Conservation (phyloP, 2,113 vertebrate species). For the Rhinoptilus africanus region DNA sequence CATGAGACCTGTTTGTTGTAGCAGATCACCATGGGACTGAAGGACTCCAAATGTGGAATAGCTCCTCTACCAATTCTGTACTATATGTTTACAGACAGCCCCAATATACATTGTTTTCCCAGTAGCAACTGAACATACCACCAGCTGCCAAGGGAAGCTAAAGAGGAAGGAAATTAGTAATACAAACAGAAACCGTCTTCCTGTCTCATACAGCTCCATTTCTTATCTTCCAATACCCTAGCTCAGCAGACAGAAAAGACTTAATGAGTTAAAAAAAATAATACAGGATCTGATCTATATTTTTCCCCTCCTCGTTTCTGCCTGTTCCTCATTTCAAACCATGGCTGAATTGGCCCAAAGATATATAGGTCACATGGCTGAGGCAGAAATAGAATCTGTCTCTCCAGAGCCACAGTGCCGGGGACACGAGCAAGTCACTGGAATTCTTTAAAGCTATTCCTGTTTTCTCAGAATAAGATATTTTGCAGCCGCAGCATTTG, state of each 20-base stretch:
- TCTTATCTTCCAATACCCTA: neutral
- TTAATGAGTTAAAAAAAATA: neutral
- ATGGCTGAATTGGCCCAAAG: slow-evolving; percentile 7
- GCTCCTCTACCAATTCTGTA: neutral
- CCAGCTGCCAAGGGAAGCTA: neutral
- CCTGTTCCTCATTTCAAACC: neutral
- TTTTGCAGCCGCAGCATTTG: neutral
- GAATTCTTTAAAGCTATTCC: neutral
- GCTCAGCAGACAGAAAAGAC: neutral
- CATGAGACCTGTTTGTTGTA: accelerated
- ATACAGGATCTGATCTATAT: neutral
- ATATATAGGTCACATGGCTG: neutral
- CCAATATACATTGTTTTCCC: neutral
- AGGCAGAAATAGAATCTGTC: slow-evolving; percentile 25
- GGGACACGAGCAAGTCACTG: neutral
- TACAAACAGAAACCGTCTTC: neutral
- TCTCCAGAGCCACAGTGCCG: neutral
- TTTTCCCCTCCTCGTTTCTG: neutral
- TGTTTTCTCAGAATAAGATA: neutral
- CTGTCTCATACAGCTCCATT: neutral
- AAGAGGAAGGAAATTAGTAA: neutral
- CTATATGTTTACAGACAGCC: neutral
- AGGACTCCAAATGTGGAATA: neutral
- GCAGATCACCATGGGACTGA: neutral
- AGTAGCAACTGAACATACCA: neutral